Evolutionary conservation across 2,797 vertebrate genomes (phyloP), one percentile per base, ranked within the genome.

Genomic region (Galago senegalensis): DNA sequence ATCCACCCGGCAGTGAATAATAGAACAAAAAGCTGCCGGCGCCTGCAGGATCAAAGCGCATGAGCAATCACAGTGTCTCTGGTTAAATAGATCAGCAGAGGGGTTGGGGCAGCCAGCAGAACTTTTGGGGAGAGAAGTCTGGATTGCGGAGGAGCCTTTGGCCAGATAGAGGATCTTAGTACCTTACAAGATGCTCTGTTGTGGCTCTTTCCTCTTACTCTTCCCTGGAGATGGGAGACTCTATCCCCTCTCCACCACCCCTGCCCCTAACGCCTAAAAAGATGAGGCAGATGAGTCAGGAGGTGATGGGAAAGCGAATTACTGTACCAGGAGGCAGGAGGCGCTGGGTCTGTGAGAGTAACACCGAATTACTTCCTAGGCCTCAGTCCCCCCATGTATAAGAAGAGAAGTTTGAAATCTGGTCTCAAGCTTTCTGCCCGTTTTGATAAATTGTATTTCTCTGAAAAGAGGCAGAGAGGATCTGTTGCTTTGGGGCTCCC

Each of bases 11-110:
- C 61, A 0, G 97, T 98, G 97, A 98, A 98, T 98, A 98, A 98
- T 98, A 98, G 98, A 98, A 98, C 97, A 98, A 98, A 98, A 98
- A 96, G 65, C 97, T 96, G 23, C 95, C 49, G 29, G 87, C 21
- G 16, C 56, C 80, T 21, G 87, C 17, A 69, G 79, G 96, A 98
- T 98, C 98, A 98, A 98, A 98, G 96, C 0, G 1, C 89, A 96
- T 83, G 21, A 7, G 91, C 92, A 97, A 96, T 83, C 69, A 53
- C 94, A 81, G 70, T 53, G 69, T 88, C 88, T 77, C 91, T 95
- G 93, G 93, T 58, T 73, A 91, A 97, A 93, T 6, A 97, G 93
- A 96, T 72, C 79, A 14, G 60, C 76, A 34, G 84, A 76, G 27
- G 3, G 80, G 25, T 40, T 75, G 11, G 34, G 75, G 91, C 0